Percentiles rank a stretch among this genome's conserved stretches.
Evolutionary conservation across 2,797 vertebrate genomes (phyloP).

Genomic region (Microctenopoma steveboyesi): DNA sequence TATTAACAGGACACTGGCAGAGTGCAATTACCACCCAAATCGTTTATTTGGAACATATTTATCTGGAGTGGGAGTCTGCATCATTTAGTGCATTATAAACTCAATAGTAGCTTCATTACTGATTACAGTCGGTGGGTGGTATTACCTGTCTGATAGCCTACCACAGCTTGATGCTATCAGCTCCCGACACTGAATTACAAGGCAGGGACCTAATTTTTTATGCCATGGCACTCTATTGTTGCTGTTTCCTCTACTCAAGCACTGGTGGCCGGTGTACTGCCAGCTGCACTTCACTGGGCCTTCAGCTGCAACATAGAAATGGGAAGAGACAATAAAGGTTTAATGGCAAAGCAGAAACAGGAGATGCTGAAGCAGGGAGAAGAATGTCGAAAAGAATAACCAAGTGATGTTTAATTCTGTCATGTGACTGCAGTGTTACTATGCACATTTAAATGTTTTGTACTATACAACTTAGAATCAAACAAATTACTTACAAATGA

Average conservation of each 20-base stretch:
- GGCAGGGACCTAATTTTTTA: constrained; percentile 80
- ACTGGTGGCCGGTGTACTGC: constrained; percentile 51
- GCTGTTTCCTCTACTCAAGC: constrained; percentile 75
- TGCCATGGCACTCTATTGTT: constrained; percentile 57
- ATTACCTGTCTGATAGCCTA: constrained; percentile 83
- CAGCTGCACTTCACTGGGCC: constrained; percentile 61
- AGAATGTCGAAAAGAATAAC: constrained; percentile 10
- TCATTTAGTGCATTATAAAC: constrained; percentile 88
- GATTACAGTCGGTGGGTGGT: constrained; percentile 86
- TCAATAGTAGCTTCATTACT: constrained; percentile 86
- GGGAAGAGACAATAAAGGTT: constrained; percentile 70
- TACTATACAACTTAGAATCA: no score
- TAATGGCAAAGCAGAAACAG: constrained; percentile 60
- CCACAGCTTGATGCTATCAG: constrained; percentile 81
- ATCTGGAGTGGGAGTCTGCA: constrained; percentile 85
- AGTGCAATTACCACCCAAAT: constrained; percentile 88
- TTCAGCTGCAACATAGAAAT: constrained; percentile 64
- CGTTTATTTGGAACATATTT: constrained; percentile 87
- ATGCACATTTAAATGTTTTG: no score
- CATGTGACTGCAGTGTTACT: neutral
- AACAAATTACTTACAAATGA: no score
- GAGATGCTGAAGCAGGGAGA: constrained; percentile 20
- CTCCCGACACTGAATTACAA: constrained; percentile 77
- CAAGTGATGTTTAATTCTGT: constrained; percentile 10
- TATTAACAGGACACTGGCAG: constrained; percentile 82